Conservation (phyloP, 2,113 vertebrate genomes). For the Eurypyga helias region DNA sequence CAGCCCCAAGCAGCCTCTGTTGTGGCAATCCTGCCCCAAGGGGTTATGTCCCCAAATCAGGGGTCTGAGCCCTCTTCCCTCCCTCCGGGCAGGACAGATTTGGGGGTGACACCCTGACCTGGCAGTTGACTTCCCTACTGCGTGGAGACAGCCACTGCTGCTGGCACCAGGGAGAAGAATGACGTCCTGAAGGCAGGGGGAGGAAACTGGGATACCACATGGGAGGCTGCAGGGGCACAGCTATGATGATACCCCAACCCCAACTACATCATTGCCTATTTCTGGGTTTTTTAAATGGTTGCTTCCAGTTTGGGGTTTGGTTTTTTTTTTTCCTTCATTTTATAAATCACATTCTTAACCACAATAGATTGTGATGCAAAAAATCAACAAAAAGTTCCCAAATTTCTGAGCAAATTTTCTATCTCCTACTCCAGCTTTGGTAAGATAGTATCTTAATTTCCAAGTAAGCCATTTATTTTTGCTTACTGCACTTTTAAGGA, state of each 20-base stretch:
- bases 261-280: neutral
- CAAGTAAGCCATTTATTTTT: constrained; percentile 6
- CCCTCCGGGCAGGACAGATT: neutral
- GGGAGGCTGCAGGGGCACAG: neutral
- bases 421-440: neutral
- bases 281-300: neutral
- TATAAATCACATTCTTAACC: neutral
- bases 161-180: neutral
- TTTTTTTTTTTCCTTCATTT: neutral
- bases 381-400: neutral
- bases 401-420: neutral
- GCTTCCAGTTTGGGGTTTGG: neutral
- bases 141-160: accelerated
- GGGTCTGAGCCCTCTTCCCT: neutral
- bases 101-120: neutral
- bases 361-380: neutral
- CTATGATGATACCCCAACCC: too few species aligned
- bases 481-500: neutral
- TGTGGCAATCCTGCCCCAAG: accelerated
- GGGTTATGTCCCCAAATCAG: neutral
- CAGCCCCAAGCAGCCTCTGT: accelerated
- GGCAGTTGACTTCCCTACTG: accelerated
- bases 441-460: neutral
- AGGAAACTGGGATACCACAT: neutral
- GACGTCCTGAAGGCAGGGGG: accelerated